These are phyloP conservation scores for Acheta domesticus DNA, from an alignment of 2,888 invertebrate genomes.

Conservation along the genomic window DNA sequence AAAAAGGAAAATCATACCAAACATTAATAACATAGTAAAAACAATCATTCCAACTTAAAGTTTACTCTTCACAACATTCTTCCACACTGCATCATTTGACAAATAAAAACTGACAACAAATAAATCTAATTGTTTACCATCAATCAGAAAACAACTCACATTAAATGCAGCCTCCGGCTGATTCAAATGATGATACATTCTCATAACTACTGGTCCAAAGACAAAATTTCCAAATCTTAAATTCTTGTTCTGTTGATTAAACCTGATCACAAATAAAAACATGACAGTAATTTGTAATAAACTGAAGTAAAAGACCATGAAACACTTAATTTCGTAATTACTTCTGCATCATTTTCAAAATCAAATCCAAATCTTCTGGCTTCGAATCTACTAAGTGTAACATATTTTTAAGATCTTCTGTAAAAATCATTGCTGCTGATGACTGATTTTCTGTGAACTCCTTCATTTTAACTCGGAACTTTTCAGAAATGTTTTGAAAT, in stretches of 20 bases:
- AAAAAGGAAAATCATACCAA: no score
- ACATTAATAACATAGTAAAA: no score
- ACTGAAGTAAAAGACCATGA: no score
- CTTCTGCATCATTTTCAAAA: slow-evolving; percentile 68
- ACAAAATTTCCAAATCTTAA: slow-evolving; percentile 73
- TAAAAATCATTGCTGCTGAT: slow-evolving; percentile 66
- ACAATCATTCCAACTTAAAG: no score
- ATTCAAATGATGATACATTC: slow-evolving; percentile 68
- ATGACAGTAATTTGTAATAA: no score
- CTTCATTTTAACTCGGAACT: slow-evolving; percentile 68
- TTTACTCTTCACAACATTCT: no score
- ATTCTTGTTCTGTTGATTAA: slow-evolving; percentile 65
- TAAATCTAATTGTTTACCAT: background rate
- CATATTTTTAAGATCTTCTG: slow-evolving; percentile 82
- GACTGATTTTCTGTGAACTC: slow-evolving; percentile 55
- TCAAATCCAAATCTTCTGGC: slow-evolving; percentile 59
- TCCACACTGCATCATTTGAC: no score
- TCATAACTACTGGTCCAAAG: slow-evolving; percentile 81
- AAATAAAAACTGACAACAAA: no score
- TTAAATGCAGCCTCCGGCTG: slow-evolving; percentile 63
- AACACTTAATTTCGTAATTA: slow-evolving; percentile 44
- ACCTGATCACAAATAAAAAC: slow-evolving; percentile 53
- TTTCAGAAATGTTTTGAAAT: slow-evolving; percentile 59
- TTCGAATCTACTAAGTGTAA: slow-evolving; percentile 60
- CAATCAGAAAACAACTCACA: slow-evolving; percentile 44